A percentile compares a stretch with the other conserved stretches of the same genome.
Conservation (phyloP, 2,113 vertebrate species). For the Muntiacus muntjak region DNA sequence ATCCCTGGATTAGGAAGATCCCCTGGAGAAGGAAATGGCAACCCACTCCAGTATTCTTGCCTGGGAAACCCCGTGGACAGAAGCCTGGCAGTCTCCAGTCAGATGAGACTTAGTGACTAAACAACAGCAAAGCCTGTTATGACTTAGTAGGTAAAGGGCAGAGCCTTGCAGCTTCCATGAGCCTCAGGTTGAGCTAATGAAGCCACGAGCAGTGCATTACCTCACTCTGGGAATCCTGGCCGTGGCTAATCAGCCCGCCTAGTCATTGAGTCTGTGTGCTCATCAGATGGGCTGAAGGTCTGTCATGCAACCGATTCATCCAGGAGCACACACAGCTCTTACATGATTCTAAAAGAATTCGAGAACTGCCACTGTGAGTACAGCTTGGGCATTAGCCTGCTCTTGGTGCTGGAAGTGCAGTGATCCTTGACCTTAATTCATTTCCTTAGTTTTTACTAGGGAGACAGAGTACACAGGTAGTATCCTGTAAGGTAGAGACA, state of each 20-base stretch:
- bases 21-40: background rate
- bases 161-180: background rate
- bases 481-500: background rate
- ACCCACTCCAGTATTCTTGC: background rate
- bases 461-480: background rate
- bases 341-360: background rate
- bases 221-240: background rate
- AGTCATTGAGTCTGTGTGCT: constrained; percentile 7
- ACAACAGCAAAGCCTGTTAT: background rate
- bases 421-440: background rate
- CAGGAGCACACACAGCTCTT: background rate
- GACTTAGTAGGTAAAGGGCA: background rate
- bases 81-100: background rate
- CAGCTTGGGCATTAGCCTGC: background rate
- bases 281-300: background rate
- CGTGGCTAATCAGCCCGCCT: constrained; percentile 32
- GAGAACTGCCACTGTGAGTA: background rate
- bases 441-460: background rate
- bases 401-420: background rate
- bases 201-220: background rate
- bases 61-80: background rate
- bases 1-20: background rate
- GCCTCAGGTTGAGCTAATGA: constrained; percentile 27
- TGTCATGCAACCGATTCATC: background rate
- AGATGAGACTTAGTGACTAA: background rate